Evolutionary conservation across 1,140 invertebrate species (phyloP).

Genomic region (Heliconius himera): DNA sequence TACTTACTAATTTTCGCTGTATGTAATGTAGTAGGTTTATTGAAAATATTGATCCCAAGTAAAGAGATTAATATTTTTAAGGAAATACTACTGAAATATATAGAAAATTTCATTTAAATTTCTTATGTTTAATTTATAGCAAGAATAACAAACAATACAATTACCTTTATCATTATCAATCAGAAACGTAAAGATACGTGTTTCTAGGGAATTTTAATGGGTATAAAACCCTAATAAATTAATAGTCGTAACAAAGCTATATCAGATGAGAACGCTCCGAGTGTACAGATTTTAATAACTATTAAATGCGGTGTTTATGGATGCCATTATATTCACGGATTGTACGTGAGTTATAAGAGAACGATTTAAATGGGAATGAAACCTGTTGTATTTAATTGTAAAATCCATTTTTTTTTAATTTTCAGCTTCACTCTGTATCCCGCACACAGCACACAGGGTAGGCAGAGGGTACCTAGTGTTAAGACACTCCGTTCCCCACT

Average conservation of each 20-base stretch:
- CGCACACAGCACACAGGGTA: accelerated
- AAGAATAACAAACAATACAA: not conserved
- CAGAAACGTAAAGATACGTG: not conserved
- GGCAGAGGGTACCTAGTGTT: too few relatives aligned
- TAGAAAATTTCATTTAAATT: too few relatives aligned
- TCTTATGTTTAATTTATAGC: not conserved
- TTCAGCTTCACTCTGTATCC: too few relatives aligned
- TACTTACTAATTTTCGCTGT: too few relatives aligned
- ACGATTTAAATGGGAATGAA: not conserved
- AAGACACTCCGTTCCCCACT: too few relatives aligned
- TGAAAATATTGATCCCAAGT: too few relatives aligned
- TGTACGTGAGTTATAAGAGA: not conserved
- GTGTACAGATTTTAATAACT: constrained; percentile 6
- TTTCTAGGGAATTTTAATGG: not conserved
- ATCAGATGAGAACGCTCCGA: not conserved
- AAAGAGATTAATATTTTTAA: too few relatives aligned
- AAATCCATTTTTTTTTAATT: not conserved
- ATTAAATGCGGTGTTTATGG: constrained; percentile 1
- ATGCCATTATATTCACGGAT: not conserved
- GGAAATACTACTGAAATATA: too few relatives aligned
- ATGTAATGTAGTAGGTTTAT: too few relatives aligned
- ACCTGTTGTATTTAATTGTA: not conserved
- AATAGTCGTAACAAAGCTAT: not conserved
- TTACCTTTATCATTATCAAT: not conserved
- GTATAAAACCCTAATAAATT: constrained; percentile 6